Evolutionary conservation across 2,797 vertebrate species (phyloP).

Genomic region (Ispidina picta): DNA sequence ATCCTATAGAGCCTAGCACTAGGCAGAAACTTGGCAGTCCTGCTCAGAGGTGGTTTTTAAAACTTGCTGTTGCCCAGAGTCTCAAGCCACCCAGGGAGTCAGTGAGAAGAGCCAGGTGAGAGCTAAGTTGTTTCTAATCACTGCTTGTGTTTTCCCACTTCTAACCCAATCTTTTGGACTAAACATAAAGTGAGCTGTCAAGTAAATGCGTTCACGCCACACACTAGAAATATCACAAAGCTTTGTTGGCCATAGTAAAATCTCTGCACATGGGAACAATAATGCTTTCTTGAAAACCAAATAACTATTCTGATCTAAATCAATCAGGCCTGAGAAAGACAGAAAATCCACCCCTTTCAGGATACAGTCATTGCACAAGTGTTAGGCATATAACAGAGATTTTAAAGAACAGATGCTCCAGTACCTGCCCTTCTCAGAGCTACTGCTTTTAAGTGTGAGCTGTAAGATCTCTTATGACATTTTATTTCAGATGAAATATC

Average conservation of each 20-base stretch:
- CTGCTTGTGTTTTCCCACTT: constrained; percentile 35
- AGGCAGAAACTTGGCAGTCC: neutral
- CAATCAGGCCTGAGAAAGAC: constrained; percentile 35
- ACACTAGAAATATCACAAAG: constrained; percentile 66
- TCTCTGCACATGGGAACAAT: constrained; percentile 63
- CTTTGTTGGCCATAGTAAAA: constrained; percentile 62
- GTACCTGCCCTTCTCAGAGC: neutral
- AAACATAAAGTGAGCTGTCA: constrained; percentile 69
- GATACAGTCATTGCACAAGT: neutral
- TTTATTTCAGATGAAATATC: constrained; percentile 11
- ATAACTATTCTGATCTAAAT: constrained; percentile 64
- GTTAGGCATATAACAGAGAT: neutral
- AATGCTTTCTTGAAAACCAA: constrained; percentile 65
- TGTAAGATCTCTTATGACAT: neutral
- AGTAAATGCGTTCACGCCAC: constrained; percentile 38
- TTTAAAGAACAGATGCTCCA: neutral
- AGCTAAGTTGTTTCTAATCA: constrained; percentile 40
- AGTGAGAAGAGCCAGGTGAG: constrained; percentile 49
- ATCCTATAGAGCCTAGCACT: neutral
- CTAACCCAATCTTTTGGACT: constrained; percentile 38
- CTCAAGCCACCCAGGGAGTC: constrained; percentile 35
- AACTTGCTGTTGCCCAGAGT: neutral
- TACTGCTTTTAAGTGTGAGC: neutral
- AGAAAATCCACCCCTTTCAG: constrained; percentile 21
- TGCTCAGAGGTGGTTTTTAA: neutral